A percentile compares a stretch with the other conserved stretches of the same genome.
Conservation (phyloP, 2,797 vertebrate genomes). For the Eulemur albifrons region DNA sequence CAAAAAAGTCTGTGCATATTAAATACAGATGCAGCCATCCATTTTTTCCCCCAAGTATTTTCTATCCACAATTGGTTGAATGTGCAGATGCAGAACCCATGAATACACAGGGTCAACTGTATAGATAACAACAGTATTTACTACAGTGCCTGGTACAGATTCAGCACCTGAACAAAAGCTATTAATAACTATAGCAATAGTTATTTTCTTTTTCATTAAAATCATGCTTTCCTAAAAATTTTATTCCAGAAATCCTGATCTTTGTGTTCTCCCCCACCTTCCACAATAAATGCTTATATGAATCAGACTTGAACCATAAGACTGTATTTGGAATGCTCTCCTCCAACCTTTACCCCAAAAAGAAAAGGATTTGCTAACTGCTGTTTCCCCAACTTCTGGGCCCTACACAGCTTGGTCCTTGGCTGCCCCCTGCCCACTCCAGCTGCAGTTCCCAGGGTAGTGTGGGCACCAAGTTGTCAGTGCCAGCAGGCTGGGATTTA, state of each 20-base stretch:
- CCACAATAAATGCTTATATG: background rate
- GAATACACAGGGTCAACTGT: background rate
- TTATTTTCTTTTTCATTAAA: background rate
- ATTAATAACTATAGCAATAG: background rate
- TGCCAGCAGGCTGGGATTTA: background rate
- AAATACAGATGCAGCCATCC: background rate
- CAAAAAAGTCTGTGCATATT: background rate
- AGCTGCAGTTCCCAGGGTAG: background rate
- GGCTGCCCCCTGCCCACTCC: background rate
- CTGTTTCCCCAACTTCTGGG: background rate
- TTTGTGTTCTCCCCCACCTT: background rate
- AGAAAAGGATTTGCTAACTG: background rate
- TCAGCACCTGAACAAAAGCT: background rate
- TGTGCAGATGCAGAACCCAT: background rate
- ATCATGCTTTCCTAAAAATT: constrained; percentile 2
- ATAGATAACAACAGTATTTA: background rate
- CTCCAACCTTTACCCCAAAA: background rate
- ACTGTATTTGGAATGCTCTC: background rate
- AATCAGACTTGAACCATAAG: background rate
- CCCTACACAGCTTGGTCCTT: background rate
- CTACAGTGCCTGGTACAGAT: background rate
- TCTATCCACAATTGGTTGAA: background rate
- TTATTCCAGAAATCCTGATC: background rate
- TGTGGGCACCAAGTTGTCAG: background rate
- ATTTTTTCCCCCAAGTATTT: background rate